Evolutionary conservation across 2,797 vertebrate genomes (phyloP), one percentile per base, ranked within the genome.

Genomic region (Danio jaintianensis): DNA sequence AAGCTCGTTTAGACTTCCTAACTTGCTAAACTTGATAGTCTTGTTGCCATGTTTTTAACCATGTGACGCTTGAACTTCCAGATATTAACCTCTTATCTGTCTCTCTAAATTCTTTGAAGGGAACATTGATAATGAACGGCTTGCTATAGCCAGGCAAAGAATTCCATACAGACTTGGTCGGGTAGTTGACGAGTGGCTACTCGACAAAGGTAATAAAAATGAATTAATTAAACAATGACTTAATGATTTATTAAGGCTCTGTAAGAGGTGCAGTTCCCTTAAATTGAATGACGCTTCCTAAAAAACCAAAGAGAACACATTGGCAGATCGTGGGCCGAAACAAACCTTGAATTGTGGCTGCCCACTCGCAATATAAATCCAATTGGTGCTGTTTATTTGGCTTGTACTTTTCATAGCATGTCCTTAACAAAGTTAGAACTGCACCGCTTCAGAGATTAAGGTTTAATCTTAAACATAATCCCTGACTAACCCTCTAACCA

Each of bases 171-270:
- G 97, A 95, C 97, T 98, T 91, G 97, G 97, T 96, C 96, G 97
- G 95, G 97, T 98, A 97, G 97, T 99, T 96, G 97, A 99, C 95
- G 97, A 99, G 92, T 99, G 97, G 97, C 97, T 99, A 96, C 96
- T 98, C 96, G 97, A 98, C 96, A 99, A 99, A 99, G 97, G 97
- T 98, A 98, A 99, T 94, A 96, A 94, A 92, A 93, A 92, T 92
- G 90, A 93, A 95, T 95, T 91, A 96, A 96, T 94, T 92, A 93
- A 93, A 92, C 92, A 94, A 91, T 91, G 86, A 91, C 75, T 90
- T 91, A 95, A 94, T 92, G 85, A 82, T 75, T 87, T 91, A 93
- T 95, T 92, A 75, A 84, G 82, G 81, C 89, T 92, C 87, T 90
- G 86, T 85, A 89, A 95, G 94, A 93, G 95, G 94, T 95, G 94